Base-by-base conservation (phyloP, 1,140 invertebrate genomes). In the Mizuhopecten yessoensis region DNA sequence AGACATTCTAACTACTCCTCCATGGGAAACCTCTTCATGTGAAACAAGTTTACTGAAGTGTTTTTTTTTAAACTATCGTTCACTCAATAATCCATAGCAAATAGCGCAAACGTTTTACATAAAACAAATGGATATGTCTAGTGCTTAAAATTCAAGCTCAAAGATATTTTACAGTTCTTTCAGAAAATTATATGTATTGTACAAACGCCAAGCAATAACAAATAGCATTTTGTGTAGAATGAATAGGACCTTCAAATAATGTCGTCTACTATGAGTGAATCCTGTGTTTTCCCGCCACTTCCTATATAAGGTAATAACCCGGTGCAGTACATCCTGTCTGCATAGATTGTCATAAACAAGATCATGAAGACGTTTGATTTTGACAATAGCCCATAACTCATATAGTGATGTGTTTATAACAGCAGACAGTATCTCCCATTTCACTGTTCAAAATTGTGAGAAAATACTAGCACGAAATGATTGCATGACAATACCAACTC, bases 261-360 rank as follows among this genome's bases (percentile, higher is more conserved):
- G 57, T n/a, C 57, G 57, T 75, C 57, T 75, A 13, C 57, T 75
- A 29, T n/a, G n/a, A 75, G 7, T n/a, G 23, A 75, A 75, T 75
- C 57, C 57, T n/a, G 23, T 75, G n/a, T 75, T 75, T 75, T 75
- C 57, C 57, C 57, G 57, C 57, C 57, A 75, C 2, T 29, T n/a
- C 42, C 5, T n/a, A 1, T 17, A 9, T 10, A 75, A 75, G 57
- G n/a, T 75, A 75, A 75, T 75, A 75, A 75, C 57, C 57, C 57
- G 5, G n/a, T 75, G 5, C 57, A 75, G 57, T 75, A 7, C 23
- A n/a, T 75, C n/a, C n/a, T 75, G 57, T 75, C 57, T 75, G 29
- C 57, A 75, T 75, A 75, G 57, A 75, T 75, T 75, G 57, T 75
- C 57, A 75, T 75, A 75, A n/a, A 75, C n/a, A 75, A 75, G n/a